Conservation (phyloP, 2,888 invertebrate genomes). For the Drosophila affinis region DNA sequence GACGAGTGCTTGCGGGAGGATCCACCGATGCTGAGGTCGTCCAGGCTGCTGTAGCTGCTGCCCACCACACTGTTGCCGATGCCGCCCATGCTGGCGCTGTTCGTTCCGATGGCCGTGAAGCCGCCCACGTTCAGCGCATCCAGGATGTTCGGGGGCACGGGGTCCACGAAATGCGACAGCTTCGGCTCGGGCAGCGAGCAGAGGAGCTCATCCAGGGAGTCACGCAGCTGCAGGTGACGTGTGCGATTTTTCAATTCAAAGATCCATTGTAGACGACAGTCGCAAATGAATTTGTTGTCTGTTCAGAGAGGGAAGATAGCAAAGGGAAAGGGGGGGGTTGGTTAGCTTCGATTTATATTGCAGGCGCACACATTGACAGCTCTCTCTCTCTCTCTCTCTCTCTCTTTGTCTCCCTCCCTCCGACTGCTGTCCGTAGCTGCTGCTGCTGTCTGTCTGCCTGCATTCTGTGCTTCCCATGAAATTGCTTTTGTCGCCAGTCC, state of each 20-base stretch:
- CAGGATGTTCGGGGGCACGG: conserved; percentile 76
- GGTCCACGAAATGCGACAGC: conserved; percentile 76
- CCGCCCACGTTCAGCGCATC: conserved; percentile 76
- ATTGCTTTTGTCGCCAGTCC: conserved; percentile 68
- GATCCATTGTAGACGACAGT: conserved; percentile 93
- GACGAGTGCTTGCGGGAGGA: conserved; percentile 50
- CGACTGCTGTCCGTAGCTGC: neutral
- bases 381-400: neutral
- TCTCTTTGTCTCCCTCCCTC: neutral
- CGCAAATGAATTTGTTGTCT: conserved; percentile 93
- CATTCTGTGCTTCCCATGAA: conserved; percentile 42
- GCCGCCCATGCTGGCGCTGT: conserved; percentile 68
- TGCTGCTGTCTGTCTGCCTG: neutral
- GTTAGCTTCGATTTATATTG: conserved; percentile 35
- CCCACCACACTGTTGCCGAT: conserved; percentile 57
- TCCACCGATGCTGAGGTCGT: conserved; percentile 51
- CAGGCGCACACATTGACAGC: neutral
- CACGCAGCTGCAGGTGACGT: conserved; percentile 88
- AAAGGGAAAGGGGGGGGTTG: conserved; percentile 33
- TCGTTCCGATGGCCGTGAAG: conserved; percentile 71
- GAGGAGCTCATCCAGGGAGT: conserved; percentile 88
- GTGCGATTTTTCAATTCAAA: conserved; percentile 89
- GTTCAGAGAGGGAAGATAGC: conserved; percentile 83
- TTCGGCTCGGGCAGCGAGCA: conserved; percentile 86
- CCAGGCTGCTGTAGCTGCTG: conserved; percentile 62